These are phyloP conservation scores for Lepidurus packardi DNA, from an alignment of 1,140 invertebrate genomes.

Conservation along the genomic window DNA sequence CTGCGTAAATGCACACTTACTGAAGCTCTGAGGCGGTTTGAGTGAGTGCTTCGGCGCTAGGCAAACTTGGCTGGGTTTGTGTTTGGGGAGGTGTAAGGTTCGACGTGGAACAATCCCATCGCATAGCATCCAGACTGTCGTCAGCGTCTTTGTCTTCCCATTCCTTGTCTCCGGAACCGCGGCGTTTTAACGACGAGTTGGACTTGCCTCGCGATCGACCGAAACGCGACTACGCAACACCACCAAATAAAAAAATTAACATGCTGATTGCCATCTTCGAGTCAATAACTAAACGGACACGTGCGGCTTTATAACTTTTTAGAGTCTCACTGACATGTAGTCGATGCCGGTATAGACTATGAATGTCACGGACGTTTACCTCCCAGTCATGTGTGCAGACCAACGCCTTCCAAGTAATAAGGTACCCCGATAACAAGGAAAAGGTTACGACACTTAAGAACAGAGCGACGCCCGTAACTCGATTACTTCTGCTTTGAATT, in stretches of 20 bases:
- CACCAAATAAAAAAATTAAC: not conserved
- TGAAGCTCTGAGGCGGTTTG: not conserved
- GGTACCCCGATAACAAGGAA: too few species aligned
- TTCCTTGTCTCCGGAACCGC: not conserved
- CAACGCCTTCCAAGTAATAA: too few species aligned
- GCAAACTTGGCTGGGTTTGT: not conserved
- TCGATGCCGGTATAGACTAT: too few species aligned
- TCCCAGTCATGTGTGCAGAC: too few species aligned
- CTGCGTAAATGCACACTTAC: not conserved
- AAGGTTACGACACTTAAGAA: too few species aligned
- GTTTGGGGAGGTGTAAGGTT: not conserved
- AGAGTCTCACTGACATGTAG: too few species aligned
- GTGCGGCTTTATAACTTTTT: too few species aligned
- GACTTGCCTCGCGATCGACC: slow-evolving; percentile 2
- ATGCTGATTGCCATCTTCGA: not conserved
- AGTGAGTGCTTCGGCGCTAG: not conserved
- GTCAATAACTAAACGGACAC: not conserved
- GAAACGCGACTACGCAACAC: not conserved
- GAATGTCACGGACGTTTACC: too few species aligned
- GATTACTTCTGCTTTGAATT: too few species aligned
- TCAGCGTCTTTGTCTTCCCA: not conserved
- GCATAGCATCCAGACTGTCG: not conserved
- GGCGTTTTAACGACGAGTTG: slow-evolving; percentile 4
- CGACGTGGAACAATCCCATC: not conserved
- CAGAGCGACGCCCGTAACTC: too few species aligned